Evolutionary conservation across 1,140 invertebrate genomes (phyloP).

Genomic region (Drosophila sulfurigaster): DNA sequence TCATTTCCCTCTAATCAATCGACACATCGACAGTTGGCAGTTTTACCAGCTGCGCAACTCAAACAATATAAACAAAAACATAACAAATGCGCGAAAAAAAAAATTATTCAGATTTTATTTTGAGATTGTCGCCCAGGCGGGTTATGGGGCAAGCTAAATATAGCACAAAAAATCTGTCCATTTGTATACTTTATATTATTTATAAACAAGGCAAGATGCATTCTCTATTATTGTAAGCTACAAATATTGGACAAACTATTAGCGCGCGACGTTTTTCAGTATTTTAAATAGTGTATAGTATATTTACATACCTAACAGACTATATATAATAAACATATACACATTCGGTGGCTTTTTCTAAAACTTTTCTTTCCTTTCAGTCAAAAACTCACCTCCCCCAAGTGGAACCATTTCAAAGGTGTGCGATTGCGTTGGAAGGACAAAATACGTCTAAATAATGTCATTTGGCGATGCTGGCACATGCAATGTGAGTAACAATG

Average conservation of each 20-base stretch:
- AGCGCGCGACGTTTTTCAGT: background rate
- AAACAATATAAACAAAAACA: slow-evolving; percentile 7
- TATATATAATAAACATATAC: too few relatives aligned
- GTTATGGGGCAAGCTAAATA: slow-evolving; percentile 60
- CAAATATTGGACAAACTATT: slow-evolving; percentile 7
- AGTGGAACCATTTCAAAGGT: slow-evolving; percentile 99
- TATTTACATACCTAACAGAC: background rate
- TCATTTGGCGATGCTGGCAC: slow-evolving; percentile 99
- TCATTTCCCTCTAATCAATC: slow-evolving; percentile 15
- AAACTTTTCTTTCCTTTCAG: slow-evolving; percentile 87
- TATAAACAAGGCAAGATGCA: slow-evolving; percentile 58
- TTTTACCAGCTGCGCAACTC: slow-evolving; percentile 2
- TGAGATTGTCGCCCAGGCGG: slow-evolving; percentile 47
- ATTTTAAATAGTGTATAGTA: background rate
- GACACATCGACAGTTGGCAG: slow-evolving; percentile 10
- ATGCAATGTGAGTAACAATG: slow-evolving; percentile 97
- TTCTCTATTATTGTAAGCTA: slow-evolving; percentile 49
- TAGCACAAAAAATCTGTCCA: slow-evolving; percentile 56
- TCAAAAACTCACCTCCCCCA: slow-evolving; percentile 99
- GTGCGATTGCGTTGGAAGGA: slow-evolving; percentile 98
- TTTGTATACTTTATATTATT: slow-evolving; percentile 47
- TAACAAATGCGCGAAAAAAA: slow-evolving; percentile 3
- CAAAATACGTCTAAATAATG: slow-evolving; percentile 99
- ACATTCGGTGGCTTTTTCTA: too few relatives aligned
- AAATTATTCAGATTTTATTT: slow-evolving; percentile 50